Evolutionary conservation across 1,140 invertebrate species (phyloP).

Genomic region (Camponotus vicinus): DNA sequence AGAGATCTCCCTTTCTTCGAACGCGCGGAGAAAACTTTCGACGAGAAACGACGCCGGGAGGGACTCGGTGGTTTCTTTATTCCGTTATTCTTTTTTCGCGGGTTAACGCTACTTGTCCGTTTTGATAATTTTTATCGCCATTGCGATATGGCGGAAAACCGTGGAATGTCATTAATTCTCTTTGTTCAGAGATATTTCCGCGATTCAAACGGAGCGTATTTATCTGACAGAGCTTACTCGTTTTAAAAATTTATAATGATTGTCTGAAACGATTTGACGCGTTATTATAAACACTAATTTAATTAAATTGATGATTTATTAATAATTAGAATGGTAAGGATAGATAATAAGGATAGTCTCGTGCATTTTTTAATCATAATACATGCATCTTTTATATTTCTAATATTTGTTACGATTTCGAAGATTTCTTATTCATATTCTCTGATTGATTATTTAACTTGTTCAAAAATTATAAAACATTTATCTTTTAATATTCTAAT

Average conservation of each 20-base stretch:
- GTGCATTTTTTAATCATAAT: background rate
- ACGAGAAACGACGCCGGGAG: background rate
- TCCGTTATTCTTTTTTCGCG: background rate
- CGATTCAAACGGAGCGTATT: background rate
- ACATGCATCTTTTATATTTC: background rate
- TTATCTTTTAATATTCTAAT: background rate
- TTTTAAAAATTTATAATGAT: background rate
- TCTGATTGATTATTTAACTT: too few relatives aligned
- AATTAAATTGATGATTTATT: background rate
- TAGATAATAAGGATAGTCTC: background rate
- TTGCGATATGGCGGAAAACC: background rate
- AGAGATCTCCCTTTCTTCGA: slow-evolving; percentile 15
- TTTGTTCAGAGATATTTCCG: background rate
- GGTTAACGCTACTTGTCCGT: background rate
- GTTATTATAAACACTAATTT: background rate
- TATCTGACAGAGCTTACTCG: background rate
- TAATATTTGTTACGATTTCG: too few relatives aligned
- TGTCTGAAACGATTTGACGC: background rate
- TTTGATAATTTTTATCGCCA: slow-evolving; percentile 13
- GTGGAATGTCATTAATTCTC: background rate
- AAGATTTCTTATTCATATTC: too few relatives aligned
- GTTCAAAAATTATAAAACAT: background rate
- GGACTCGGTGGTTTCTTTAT: slow-evolving; percentile 1
- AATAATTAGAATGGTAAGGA: background rate
- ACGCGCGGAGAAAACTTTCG: slow-evolving; percentile 33